These are phyloP conservation scores for Nemopilema nomurai DNA, from an alignment of 30 jellyfish, hydroid and myxozoan species.

Conservation along the genomic window DNA sequence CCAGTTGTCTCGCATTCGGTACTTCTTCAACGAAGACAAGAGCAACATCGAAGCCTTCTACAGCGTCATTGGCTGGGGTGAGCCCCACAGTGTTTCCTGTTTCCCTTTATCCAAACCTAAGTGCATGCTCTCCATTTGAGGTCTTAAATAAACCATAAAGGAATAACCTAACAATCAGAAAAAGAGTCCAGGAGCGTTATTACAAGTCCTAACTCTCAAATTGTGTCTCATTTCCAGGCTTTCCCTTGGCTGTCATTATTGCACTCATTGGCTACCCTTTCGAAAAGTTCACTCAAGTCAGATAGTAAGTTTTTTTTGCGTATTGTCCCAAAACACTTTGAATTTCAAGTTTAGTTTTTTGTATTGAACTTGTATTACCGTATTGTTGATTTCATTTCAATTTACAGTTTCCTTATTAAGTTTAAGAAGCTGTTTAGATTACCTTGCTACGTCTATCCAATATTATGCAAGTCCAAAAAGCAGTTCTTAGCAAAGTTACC, in stretches of 20 bases:
- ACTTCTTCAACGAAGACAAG: conserved; percentile 77
- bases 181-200: no score
- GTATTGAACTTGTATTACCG: no score
- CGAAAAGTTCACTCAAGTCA: conserved; percentile 52
- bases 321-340: no score
- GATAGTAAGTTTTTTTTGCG: conserved; percentile 47
- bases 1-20: conserved; percentile 82
- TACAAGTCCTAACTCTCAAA: neutral
- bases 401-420: no score
- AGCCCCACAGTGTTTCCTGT: neutral
- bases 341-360: no score
- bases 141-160: no score
- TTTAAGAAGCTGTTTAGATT: no score
- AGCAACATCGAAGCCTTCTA: conserved; percentile 88
- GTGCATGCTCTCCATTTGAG: neutral
- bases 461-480: no score
- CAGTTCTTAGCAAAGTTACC: no score
- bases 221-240: conserved; percentile 27
- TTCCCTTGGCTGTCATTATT: conserved; percentile 78
- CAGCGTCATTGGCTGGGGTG: conserved; percentile 85
- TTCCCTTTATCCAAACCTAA: neutral
- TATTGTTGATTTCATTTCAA: no score
- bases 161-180: no score
- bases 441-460: no score
- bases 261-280: conserved; percentile 80